Evolutionary conservation across 1,140 invertebrate genomes (phyloP).

Genomic region (Rhyacophila brunnea): DNA sequence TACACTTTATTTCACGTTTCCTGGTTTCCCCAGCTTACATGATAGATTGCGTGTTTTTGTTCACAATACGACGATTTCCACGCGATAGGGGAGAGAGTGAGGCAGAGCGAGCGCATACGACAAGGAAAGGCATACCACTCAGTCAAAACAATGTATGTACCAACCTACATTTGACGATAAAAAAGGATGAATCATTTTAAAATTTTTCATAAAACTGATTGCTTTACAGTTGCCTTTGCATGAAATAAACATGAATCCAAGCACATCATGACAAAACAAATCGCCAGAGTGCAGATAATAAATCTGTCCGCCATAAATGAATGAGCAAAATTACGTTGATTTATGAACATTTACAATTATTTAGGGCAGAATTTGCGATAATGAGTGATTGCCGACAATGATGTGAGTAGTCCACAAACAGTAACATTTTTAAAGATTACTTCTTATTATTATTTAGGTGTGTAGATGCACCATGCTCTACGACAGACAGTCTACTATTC

Average conservation of each 20-base stretch:
- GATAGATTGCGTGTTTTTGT: conserved; percentile 32
- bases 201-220: conserved; percentile 2
- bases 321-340: too few relatives aligned
- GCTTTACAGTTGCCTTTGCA: neutral
- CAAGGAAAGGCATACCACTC: neutral
- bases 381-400: too few relatives aligned
- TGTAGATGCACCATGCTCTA: too few relatives aligned
- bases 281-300: too few relatives aligned
- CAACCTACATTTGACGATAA: neutral
- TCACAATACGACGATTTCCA: conserved; percentile 10
- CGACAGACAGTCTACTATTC: too few relatives aligned
- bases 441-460: too few relatives aligned
- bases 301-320: too few relatives aligned
- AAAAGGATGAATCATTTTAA: neutral
- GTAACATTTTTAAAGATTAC: too few relatives aligned
- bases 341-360: too few relatives aligned
- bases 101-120: neutral
- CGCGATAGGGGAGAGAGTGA: neutral
- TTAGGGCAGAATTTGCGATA: too few relatives aligned
- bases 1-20: conserved; percentile 27
- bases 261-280: neutral
- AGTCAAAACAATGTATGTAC: neutral
- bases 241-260: neutral
- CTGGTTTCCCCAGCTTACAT: conserved; percentile 13
- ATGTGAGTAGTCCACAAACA: too few relatives aligned